Percentiles rank a stretch among this genome's conserved stretches.
phyloP scores from a whole-genome alignment of 2,113 vertebrate genomes.

The Blennius ocellaris region DNA sequence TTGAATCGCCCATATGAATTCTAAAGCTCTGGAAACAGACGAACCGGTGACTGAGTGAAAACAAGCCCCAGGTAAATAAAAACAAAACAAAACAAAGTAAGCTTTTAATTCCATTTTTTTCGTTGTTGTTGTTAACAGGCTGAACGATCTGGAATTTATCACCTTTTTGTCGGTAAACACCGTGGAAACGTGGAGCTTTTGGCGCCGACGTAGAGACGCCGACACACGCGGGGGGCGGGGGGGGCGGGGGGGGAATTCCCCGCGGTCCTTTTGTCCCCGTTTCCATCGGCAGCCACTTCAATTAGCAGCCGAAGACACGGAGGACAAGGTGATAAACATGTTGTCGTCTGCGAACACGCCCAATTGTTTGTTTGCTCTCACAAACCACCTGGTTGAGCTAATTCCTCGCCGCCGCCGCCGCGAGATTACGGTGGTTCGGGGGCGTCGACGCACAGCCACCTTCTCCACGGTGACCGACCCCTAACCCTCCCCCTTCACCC shows the following conservation, averaged over 20 bases:
- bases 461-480: constrained; percentile 8
- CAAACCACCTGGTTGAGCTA: constrained; percentile 43
- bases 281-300: constrained; percentile 50
- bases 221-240: too few relatives aligned
- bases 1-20: too few relatives aligned
- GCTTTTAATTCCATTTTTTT: constrained; percentile 55
- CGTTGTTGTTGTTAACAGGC: constrained; percentile 53
- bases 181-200: constrained; percentile 41
- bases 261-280: constrained; percentile 39
- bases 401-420: constrained; percentile 45
- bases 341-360: constrained; percentile 52
- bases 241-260: too few relatives aligned
- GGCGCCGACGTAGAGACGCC: neutral
- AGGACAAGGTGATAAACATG: constrained; percentile 75
- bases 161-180: constrained; percentile 48
- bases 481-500: too few relatives aligned
- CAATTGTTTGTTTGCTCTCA: constrained; percentile 51
- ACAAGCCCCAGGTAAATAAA: neutral
- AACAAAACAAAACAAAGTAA: constrained; percentile 21
- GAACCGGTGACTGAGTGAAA: neutral
- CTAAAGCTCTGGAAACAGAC: neutral
- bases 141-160: neutral
- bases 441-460: constrained; percentile 35
- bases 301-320: constrained; percentile 41
- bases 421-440: constrained; percentile 31